These are phyloP conservation scores for Mirza zaza DNA, from an alignment of 2,113 vertebrate species.

Conservation along the genomic window DNA sequence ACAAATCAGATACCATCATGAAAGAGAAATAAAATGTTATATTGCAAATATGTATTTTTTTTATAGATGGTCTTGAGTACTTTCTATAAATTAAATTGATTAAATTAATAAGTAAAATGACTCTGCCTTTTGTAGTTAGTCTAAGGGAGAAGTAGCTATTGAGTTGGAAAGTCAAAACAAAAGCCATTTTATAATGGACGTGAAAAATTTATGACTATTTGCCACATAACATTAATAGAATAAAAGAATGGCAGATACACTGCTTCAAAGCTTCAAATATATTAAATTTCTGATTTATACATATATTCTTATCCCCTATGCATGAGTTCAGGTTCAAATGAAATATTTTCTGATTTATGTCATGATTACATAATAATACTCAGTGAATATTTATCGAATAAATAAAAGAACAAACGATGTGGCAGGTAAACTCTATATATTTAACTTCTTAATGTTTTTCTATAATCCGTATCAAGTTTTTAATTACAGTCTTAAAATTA, in stretches of 20 bases:
- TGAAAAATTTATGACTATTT: neutral
- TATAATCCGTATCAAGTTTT: neutral
- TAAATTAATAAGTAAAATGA: neutral
- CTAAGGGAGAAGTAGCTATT: neutral
- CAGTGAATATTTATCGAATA: neutral
- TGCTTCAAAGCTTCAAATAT: neutral
- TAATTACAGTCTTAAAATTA: neutral
- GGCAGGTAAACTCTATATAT: neutral
- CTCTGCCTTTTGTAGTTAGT: neutral
- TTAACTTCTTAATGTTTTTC: neutral
- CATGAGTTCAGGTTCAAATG: neutral
- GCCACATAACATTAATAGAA: neutral
- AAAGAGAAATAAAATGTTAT: neutral
- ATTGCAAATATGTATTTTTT: neutral
- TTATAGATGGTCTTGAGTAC: neutral
- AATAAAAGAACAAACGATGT: neutral
- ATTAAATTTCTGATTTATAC: neutral
- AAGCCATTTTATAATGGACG: neutral
- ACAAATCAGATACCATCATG: accelerated
- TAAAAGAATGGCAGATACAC: neutral
- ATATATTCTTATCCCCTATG: neutral
- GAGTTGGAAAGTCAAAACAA: neutral
- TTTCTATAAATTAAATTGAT: neutral
- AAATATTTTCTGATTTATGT: neutral
- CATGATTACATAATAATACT: neutral